phyloP scores from a whole-genome alignment of 2,888 invertebrate genomes.

The Unio delphinus region DNA sequence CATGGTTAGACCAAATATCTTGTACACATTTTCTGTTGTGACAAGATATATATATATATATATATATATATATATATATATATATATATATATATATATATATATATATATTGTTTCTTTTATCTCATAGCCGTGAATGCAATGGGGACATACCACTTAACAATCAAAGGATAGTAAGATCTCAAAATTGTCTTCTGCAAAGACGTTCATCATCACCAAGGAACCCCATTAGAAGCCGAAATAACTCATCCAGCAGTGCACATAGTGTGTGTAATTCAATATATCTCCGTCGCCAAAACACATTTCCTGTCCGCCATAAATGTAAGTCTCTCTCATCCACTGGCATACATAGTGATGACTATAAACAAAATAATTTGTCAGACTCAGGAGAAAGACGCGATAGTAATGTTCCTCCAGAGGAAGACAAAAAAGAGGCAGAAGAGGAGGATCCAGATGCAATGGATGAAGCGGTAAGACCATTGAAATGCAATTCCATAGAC shows the following conservation, averaged over 20 bases:
- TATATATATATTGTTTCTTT: neutral
- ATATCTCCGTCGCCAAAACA: slow-evolving; percentile 67
- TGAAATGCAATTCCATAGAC: no score
- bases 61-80: slow-evolving; percentile 1
- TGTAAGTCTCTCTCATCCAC: slow-evolving; percentile 58
- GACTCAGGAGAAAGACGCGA: slow-evolving; percentile 41
- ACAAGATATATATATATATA: neutral
- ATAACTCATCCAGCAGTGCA: slow-evolving; percentile 67
- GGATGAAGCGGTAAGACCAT: slow-evolving; percentile 60
- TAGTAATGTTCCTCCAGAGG: slow-evolving; percentile 10
- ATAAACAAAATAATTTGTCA: slow-evolving; percentile 60
- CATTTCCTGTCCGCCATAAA: slow-evolving; percentile 61
- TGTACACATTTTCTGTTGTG: no score
- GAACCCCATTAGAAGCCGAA: slow-evolving; percentile 65
- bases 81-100: slow-evolving; percentile 1
- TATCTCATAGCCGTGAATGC: slow-evolving; percentile 75
- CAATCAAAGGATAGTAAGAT: slow-evolving; percentile 74
- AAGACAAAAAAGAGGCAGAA: slow-evolving; percentile 35
- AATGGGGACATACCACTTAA: slow-evolving; percentile 74
- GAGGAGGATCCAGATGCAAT: slow-evolving; percentile 65
- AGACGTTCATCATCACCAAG: slow-evolving; percentile 58
- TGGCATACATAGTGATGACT: slow-evolving; percentile 63
- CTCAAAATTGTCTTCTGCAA: slow-evolving; percentile 80
- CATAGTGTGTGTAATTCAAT: slow-evolving; percentile 60
- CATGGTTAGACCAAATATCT: no score